Evolutionary conservation across 2,888 invertebrate genomes (phyloP), one percentile per base, ranked within the genome.

Genomic region (Lasioglossum zephyrum): DNA sequence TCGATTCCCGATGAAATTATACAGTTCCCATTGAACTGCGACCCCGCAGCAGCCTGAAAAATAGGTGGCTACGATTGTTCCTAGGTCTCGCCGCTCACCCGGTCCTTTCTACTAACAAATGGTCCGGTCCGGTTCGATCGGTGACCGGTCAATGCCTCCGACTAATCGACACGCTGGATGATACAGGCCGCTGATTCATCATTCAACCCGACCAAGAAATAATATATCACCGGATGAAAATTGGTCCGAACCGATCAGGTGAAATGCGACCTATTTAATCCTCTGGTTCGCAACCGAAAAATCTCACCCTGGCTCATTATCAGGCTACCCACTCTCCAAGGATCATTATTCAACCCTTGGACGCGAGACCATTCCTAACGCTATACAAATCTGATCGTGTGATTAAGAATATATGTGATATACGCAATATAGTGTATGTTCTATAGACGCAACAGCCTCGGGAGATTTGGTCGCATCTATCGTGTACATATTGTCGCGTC

Each of bases 1-100:
- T 86, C 82, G 84, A 85, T 81, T 76, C 66, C 47, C 47, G 57
- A 75, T 80, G 83, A 87, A 88, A 90, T 91, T 86, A 90, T 86
- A 88, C 79, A 69, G 74, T 73, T 81, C 41, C 73, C 75, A 53
- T 77, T 41, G 79, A 49, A 77, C 81, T 47, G 18, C 9, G 73
- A n/a, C 63, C 79, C 77, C 79, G 47, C 11, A 63, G 60, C 60
- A 63, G 47, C 41, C 36, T 70, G 81, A 82, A 86, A 63, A 89
- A 88, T 89, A 82, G 75, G 63, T 63, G 53, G 76, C 77, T 72
- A 60, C 74, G 49, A 86, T 44, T 60, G 47, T 39, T 60, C 41
- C 76, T 73, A 79, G 73, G 66, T 79, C 60, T 53, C 72, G 66
- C 60, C 73, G 63, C 18, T 76, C 66, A 18, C 84, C 83, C 80